These are phyloP conservation scores for Thripadectes ignobilis DNA, from an alignment of 2,797 vertebrate species.

Conservation along the genomic window DNA sequence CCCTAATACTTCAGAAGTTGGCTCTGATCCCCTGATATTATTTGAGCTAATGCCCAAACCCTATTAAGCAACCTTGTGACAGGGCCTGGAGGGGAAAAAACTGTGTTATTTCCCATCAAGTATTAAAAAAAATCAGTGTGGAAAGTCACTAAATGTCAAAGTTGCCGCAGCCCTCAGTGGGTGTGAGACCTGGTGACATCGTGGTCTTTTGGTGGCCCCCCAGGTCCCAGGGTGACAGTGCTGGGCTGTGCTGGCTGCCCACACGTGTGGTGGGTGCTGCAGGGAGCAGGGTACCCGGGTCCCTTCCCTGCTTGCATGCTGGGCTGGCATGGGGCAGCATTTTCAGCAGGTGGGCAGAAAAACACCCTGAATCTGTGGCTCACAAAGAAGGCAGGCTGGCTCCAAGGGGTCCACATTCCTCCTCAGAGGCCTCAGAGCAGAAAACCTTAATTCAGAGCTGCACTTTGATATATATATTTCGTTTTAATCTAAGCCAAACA, in stretches of 20 bases:
- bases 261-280: not conserved
- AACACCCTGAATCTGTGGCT: accelerated
- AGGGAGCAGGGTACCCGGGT: not conserved
- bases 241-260: not conserved
- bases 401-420: not conserved
- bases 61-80: constrained; percentile 46
- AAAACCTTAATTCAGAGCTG: not conserved
- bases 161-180: not conserved
- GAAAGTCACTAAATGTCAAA: not conserved
- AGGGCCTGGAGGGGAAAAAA: not conserved
- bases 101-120: constrained; percentile 6
- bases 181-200: not conserved
- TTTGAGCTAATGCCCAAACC: constrained; percentile 28
- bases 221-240: accelerated
- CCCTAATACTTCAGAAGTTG: constrained; percentile 50
- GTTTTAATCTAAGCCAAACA: not conserved
- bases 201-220: accelerated
- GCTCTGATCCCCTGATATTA: constrained; percentile 1
- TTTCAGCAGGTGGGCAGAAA: accelerated
- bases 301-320: not conserved
- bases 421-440: not conserved
- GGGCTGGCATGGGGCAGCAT: not conserved
- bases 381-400: not conserved
- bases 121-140: not conserved
- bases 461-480: accelerated